Evolutionary conservation across 1,140 invertebrate genomes (phyloP), one percentile per base, ranked within the genome.

Genomic region (Epicauta chinensis): DNA sequence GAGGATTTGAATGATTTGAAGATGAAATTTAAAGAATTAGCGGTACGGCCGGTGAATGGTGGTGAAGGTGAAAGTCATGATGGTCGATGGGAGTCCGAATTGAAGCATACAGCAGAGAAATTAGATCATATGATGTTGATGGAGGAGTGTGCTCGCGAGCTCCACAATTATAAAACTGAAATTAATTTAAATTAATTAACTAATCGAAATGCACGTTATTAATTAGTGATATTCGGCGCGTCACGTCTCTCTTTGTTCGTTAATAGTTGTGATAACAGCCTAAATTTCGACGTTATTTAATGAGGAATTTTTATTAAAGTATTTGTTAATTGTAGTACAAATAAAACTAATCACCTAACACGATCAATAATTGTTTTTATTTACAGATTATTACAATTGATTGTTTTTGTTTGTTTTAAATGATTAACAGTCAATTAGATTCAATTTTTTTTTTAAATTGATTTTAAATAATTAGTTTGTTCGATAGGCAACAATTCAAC

Each of bases 101-200:
- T 82, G 32, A 82, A 79, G 57, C 76, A 75, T 32, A 81, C 80
- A 0, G 81, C 82, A 2, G 79, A 82, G 41, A 81, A 81, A 55
- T 63, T 82, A n/a, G 81, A 83, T 64, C 78, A 81, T 49, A 67
- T 81, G 44, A 71, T 83, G 56, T 73, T 82, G 73, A 74, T 81
- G 70, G 73, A 77, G 43, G 76, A 79, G 41, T 79, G 73, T 41
- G 80, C 75, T 37, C 71, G 75, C 12, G 58, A 62, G 42, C 58
- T 66, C 42, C 59, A 57, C 38, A 51, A 56, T 44, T 64, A 56
- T 16, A 62, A 63, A 34, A 31, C 50, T 13, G 56, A 59, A 31
- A 45, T 50, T 17, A 49, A 37, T 29, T 23, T 12, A 31, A 48
- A n/a, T 23, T 23, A 7, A 23, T 23, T 23, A 23, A 23, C 11